Conservation (phyloP, 2,797 vertebrate species). For the Channallabes apus region DNA sequence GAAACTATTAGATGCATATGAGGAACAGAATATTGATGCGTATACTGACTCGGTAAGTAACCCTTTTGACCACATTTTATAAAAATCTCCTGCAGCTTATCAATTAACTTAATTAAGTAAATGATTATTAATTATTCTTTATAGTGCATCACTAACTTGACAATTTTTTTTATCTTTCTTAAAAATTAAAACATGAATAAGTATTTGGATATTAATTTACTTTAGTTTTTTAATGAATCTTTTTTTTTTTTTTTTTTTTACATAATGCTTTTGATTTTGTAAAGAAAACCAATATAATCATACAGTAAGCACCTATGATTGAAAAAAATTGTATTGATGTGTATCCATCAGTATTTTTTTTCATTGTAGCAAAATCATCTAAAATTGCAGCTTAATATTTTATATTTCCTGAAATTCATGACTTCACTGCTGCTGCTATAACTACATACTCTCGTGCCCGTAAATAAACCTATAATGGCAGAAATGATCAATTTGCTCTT, state of each 20-base stretch:
- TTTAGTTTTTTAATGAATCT: too few species aligned
- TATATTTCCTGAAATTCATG: not conserved
- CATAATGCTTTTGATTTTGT: not conserved
- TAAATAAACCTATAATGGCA: not conserved
- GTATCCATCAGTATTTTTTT: too few species aligned
- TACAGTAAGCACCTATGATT: too few species aligned
- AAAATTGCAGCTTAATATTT: not conserved
- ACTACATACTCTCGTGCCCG: not conserved
- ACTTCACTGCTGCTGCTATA: not conserved
- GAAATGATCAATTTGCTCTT: not conserved
- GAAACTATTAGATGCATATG: constrained; percentile 89
- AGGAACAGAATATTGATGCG: constrained; percentile 88
- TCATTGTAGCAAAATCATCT: not conserved
- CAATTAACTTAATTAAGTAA: too few species aligned
- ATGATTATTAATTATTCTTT: not conserved
- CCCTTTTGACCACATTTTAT: not conserved
- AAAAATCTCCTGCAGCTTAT: not conserved
- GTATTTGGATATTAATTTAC: not conserved
- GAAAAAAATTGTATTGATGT: too few species aligned
- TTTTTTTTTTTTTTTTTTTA: not conserved
- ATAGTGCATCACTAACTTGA: not conserved
- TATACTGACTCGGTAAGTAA: constrained; percentile 87
- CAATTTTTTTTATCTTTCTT: not conserved
- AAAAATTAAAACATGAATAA: not conserved
- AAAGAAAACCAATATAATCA: not conserved